Evolutionary conservation across 2,797 vertebrate genomes (phyloP).

Genomic region (Hydrolagus colliei): DNA sequence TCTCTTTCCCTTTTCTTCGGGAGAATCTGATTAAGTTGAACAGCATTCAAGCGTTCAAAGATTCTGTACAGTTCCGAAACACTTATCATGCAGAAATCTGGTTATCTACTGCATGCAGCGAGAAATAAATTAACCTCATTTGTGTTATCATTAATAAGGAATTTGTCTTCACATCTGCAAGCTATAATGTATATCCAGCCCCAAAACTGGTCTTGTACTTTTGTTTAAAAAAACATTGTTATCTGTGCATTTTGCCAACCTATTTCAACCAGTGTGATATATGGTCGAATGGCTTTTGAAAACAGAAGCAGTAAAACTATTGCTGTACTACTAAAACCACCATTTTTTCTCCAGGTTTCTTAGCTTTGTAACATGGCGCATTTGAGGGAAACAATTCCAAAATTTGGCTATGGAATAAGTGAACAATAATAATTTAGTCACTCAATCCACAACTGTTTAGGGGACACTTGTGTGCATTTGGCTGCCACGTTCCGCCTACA

Average conservation of each 20-base stretch:
- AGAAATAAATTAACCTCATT: neutral
- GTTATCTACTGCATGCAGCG: neutral
- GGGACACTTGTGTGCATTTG: too few relatives aligned
- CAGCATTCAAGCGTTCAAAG: constrained; percentile 5
- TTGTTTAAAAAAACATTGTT: neutral
- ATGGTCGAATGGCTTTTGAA: neutral
- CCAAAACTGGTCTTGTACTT: neutral
- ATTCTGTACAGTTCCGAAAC: neutral
- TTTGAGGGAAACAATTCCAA: too few relatives aligned
- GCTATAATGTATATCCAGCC: too few relatives aligned
- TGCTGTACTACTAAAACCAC: neutral
- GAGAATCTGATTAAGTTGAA: neutral
- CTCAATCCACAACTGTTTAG: too few relatives aligned
- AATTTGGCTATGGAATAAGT: too few relatives aligned
- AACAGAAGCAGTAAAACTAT: neutral
- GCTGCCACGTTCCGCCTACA: too few relatives aligned
- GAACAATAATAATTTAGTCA: too few relatives aligned
- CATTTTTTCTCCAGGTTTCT: neutral
- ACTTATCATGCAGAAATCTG: neutral
- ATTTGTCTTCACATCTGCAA: constrained; percentile 3
- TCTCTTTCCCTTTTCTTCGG: neutral
- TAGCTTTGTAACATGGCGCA: neutral
- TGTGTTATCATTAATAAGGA: neutral
- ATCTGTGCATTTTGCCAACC: neutral
- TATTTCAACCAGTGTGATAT: too few relatives aligned